Evolutionary conservation across 2,797 vertebrate species (phyloP).

Genomic region (Acanthurus tractus): DNA sequence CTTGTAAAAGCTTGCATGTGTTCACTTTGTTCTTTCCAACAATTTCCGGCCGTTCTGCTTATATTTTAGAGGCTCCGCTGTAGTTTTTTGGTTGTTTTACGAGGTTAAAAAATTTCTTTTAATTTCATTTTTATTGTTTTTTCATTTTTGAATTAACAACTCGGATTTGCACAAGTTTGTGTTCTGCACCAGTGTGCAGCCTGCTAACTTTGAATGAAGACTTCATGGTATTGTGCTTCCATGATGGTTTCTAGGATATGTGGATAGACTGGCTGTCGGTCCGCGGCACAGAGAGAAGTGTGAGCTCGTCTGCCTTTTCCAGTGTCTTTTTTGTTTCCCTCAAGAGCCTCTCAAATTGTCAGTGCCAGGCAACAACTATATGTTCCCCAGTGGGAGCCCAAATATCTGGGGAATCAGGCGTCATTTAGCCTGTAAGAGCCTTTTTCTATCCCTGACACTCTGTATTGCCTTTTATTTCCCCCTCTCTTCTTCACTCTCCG

Average conservation of each 20-base stretch:
- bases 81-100: conserved; percentile 1
- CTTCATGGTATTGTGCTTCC: conserved; percentile 41
- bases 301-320: conserved; percentile 64
- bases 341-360: conserved; percentile 84
- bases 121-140: conserved; percentile 29
- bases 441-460: conserved; percentile 72
- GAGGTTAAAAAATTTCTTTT: conserved; percentile 7
- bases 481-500: conserved; percentile 41
- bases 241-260: conserved; percentile 46
- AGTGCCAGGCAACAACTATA: conserved; percentile 81
- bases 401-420: conserved; percentile 87
- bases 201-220: conserved; percentile 31
- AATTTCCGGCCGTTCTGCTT: conserved; percentile 29
- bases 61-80: conserved; percentile 6
- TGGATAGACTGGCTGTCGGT: conserved; percentile 64
- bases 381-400: conserved; percentile 81
- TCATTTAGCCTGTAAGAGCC: conserved; percentile 87
- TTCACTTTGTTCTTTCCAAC: conserved; percentile 56
- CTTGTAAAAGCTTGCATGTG: conserved; percentile 59
- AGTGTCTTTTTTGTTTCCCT: conserved; percentile 73
- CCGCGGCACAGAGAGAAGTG: conserved; percentile 39
- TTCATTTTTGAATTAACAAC: background rate
- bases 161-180: conserved; percentile 20
- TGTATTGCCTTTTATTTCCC: conserved; percentile 66
- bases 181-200: conserved; percentile 18